These are phyloP conservation scores for Eumerus sabulonum DNA, from an alignment of 2,888 invertebrate species.

Conservation along the genomic window DNA sequence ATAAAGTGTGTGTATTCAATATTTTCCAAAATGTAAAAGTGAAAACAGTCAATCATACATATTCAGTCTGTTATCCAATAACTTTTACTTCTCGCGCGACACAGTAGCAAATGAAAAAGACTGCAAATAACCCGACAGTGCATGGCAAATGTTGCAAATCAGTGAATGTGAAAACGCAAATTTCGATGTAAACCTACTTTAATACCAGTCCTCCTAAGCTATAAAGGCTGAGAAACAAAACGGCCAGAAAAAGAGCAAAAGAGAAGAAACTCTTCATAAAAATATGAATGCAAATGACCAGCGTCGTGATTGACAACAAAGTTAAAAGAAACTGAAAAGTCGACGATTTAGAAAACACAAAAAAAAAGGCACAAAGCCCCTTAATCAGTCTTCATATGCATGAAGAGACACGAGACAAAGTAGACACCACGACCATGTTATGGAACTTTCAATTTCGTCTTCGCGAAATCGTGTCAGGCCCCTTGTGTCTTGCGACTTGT, in stretches of 20 bases:
- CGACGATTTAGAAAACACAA: slow-evolving; percentile 47
- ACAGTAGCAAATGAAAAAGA: slow-evolving; percentile 15
- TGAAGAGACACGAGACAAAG: slow-evolving; percentile 28
- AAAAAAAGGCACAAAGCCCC: slow-evolving; percentile 57
- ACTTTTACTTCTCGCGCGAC: slow-evolving; percentile 66
- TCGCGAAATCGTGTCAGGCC: slow-evolving; percentile 32
- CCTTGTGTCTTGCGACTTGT: slow-evolving; percentile 10
- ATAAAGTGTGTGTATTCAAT: too few relatives aligned
- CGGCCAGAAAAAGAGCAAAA: slow-evolving; percentile 1
- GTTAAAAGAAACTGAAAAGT: slow-evolving; percentile 21
- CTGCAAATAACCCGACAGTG: slow-evolving; percentile 26
- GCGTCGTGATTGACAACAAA: slow-evolving; percentile 44
- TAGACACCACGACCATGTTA: slow-evolving; percentile 8
- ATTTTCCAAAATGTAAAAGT: too few relatives aligned
- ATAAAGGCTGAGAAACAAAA: too few relatives aligned
- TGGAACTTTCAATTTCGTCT: slow-evolving; percentile 51
- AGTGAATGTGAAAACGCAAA: slow-evolving; percentile 59
- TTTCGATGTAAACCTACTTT: slow-evolving; percentile 36
- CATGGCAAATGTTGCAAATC: slow-evolving; percentile 40
- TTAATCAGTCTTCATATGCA: slow-evolving; percentile 57
- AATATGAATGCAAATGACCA: slow-evolving; percentile 65
- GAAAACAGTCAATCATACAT: slow-evolving; percentile 18
- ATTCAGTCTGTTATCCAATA: background rate
- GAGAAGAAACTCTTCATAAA: slow-evolving; percentile 51
- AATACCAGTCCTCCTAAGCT: slow-evolving; percentile 22